These are phyloP conservation scores for Sphaerophoria taeniata DNA, from an alignment of 2,888 invertebrate genomes.

Conservation along the genomic window DNA sequence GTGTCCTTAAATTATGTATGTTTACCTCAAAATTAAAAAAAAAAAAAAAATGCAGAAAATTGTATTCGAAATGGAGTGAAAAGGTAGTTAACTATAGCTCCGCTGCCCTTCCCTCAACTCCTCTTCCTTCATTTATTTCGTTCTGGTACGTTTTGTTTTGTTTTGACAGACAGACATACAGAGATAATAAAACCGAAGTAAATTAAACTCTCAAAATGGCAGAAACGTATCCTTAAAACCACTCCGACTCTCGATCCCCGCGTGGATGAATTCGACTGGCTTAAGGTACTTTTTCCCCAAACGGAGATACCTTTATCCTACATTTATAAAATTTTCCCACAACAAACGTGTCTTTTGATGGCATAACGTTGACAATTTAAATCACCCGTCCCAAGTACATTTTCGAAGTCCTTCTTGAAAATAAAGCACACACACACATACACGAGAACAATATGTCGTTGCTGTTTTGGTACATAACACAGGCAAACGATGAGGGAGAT, in stretches of 20 bases:
- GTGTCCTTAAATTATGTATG: not conserved
- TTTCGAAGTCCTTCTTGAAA: constrained; percentile 1
- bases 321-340: not conserved
- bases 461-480: not conserved
- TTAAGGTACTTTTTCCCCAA: not conserved
- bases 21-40: not conserved
- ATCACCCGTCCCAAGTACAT: constrained; percentile 43
- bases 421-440: constrained; percentile 15
- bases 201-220: constrained; percentile 54
- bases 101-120: not conserved
- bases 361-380: constrained; percentile 47
- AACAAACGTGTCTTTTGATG: constrained; percentile 26
- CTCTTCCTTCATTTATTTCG: not conserved
- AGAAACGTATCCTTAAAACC: constrained; percentile 37
- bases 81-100: constrained; percentile 9
- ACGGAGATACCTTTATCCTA: not conserved
- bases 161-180: constrained; percentile 49
- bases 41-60: constrained; percentile 9
- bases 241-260: constrained; percentile 1
- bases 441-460: not conserved
- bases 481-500: too few species aligned
- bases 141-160: constrained; percentile 6
- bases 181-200: constrained; percentile 61
- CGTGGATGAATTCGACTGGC: not conserved
- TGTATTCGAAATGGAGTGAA: not conserved